Conservation (phyloP, 2,888 invertebrate species). For the Leucophenga montana region DNA sequence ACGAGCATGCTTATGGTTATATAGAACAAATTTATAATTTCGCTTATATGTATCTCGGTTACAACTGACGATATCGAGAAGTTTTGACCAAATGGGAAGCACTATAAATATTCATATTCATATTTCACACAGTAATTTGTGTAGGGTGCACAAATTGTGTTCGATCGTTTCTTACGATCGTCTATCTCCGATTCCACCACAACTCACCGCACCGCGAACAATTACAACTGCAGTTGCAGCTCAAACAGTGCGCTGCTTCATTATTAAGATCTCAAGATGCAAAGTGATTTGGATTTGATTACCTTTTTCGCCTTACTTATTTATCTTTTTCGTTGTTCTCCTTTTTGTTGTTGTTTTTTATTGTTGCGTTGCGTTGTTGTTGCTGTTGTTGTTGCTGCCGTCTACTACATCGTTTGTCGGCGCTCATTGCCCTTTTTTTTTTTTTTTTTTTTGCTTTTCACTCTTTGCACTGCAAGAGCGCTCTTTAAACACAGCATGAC, state of each 20-base stretch:
- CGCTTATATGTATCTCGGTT: no score
- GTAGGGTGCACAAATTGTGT: no score
- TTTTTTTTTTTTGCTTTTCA: neutral
- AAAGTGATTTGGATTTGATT: conserved; percentile 68
- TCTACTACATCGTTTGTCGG: conserved; percentile 47
- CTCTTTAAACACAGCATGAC: conserved; percentile 19
- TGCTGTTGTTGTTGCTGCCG: conserved; percentile 50
- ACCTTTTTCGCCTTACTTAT: neutral
- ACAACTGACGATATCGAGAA: no score
- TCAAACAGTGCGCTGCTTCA: conserved; percentile 50
- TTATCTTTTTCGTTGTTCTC: neutral
- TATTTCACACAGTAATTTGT: no score
- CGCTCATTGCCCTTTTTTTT: conserved; percentile 24
- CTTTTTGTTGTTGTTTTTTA: neutral
- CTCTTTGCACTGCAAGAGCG: neutral
- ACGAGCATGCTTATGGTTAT: no score
- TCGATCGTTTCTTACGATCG: no score
- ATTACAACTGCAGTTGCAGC: neutral
- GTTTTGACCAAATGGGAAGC: no score
- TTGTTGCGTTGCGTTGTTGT: conserved; percentile 30
- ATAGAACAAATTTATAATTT: no score
- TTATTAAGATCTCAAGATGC: conserved; percentile 72
- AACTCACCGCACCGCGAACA: neutral
- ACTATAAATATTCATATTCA: no score
- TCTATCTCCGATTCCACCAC: neutral